A percentile compares a stretch with the other conserved stretches of the same genome.
These are phyloP conservation scores for Agrochola lota DNA, from an alignment of 2,888 invertebrate species.

Conservation along the genomic window DNA sequence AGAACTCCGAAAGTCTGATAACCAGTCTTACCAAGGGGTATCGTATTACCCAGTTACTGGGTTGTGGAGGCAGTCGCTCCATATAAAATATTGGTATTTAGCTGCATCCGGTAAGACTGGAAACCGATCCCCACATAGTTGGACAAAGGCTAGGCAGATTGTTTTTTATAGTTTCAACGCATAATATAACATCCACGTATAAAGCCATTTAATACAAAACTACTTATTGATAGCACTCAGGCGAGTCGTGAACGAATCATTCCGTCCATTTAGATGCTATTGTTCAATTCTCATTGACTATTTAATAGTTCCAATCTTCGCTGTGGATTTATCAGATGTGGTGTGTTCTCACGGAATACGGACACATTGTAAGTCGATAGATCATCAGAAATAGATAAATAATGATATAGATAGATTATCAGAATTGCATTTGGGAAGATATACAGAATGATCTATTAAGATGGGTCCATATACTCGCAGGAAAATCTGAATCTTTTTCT, in stretches of 20 bases:
- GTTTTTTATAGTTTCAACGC: neutral
- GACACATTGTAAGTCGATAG: neutral
- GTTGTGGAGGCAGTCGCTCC: too few species aligned
- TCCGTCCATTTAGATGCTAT: slow-evolving; percentile 42
- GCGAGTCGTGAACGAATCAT: slow-evolving; percentile 34
- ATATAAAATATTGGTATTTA: too few species aligned
- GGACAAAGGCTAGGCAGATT: too few species aligned
- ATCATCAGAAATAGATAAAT: too few species aligned
- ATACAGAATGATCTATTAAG: neutral
- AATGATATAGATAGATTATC: too few species aligned
- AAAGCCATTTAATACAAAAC: slow-evolving; percentile 30
- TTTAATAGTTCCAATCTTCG: slow-evolving; percentile 36
- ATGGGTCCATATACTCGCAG: too few species aligned
- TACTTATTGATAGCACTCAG: slow-evolving; percentile 33
- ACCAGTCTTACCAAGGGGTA: too few species aligned
- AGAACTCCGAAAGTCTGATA: too few species aligned
- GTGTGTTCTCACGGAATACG: slow-evolving; percentile 1
- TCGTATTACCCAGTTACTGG: too few species aligned
- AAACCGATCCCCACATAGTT: too few species aligned
- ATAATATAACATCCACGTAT: neutral
- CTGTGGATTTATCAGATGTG: slow-evolving; percentile 1
- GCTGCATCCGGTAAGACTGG: too few species aligned
- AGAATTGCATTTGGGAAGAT: neutral
- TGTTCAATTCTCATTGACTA: slow-evolving; percentile 56
- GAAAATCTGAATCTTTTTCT: neutral